Percentiles rank a stretch among this genome's conserved stretches.
Evolutionary conservation across 2,113 vertebrate species (phyloP).

Genomic region (Cheilinus undulatus): DNA sequence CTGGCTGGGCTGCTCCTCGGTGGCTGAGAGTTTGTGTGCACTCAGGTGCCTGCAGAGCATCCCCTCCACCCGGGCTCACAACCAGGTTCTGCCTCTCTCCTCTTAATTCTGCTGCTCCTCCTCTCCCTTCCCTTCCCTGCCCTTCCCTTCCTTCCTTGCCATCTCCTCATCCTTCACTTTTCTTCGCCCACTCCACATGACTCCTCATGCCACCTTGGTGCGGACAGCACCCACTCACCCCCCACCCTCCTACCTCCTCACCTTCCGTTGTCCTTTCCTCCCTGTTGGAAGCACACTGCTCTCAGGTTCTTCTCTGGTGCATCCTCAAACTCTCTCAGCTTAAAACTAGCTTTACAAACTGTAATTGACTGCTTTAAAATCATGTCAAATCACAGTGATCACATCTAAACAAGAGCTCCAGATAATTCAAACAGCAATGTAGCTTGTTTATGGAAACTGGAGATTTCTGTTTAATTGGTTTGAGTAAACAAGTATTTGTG

Average conservation of each 20-base stretch:
- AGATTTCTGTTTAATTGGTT: neutral
- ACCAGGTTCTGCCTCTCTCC: constrained; percentile 94
- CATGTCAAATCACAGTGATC: constrained; percentile 14
- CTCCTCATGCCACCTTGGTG: constrained; percentile 60
- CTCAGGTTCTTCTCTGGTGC: constrained; percentile 68
- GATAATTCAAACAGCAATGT: constrained; percentile 1
- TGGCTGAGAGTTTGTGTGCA: constrained; percentile 99
- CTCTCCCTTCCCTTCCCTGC: constrained; percentile 52
- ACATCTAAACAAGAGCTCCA: neutral
- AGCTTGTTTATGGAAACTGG: neutral
- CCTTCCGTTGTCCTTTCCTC: constrained; percentile 63
- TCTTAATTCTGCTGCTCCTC: constrained; percentile 80
- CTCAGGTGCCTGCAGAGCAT: constrained; percentile 99
- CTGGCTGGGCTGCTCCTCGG: constrained; percentile 99
- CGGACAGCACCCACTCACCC: constrained; percentile 46
- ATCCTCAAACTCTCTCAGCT: constrained; percentile 29
- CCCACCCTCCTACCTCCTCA: constrained; percentile 58
- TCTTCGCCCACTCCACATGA: constrained; percentile 60
- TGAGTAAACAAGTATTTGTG: constrained; percentile 4
- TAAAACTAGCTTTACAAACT: constrained; percentile 33
- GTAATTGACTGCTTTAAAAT: constrained; percentile 24
- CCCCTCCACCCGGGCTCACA: constrained; percentile 99
- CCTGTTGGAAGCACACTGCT: constrained; percentile 64
- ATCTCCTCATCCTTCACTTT: constrained; percentile 68
- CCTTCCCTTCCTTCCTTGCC: constrained; percentile 39